Conservation (phyloP, 2,888 invertebrate species). For the Lepidochrysops patricia region DNA sequence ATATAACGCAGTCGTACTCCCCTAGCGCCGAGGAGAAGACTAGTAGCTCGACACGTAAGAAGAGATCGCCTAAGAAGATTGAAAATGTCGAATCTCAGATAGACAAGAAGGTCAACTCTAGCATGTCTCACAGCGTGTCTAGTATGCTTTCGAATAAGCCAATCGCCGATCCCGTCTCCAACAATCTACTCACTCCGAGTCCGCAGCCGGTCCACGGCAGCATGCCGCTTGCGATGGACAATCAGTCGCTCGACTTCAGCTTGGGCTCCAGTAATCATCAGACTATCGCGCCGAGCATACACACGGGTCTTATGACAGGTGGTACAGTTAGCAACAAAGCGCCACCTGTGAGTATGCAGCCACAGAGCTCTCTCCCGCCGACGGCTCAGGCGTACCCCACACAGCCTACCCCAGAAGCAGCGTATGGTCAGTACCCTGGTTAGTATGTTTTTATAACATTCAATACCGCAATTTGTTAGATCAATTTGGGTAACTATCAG, state of each 20-base stretch:
- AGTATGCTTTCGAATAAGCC: slow-evolving; percentile 44
- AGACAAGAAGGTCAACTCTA: slow-evolving; percentile 33
- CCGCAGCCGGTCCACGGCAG: slow-evolving; percentile 22
- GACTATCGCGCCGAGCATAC: slow-evolving; percentile 36
- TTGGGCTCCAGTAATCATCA: slow-evolving; percentile 20
- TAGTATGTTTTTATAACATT: slow-evolving; percentile 19
- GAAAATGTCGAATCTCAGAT: slow-evolving; percentile 43
- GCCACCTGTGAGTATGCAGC: slow-evolving; percentile 14
- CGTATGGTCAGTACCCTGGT: slow-evolving; percentile 64
- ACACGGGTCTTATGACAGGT: slow-evolving; percentile 39
- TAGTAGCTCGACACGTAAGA: slow-evolving; percentile 52
- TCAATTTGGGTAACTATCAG: no score
- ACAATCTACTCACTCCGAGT: slow-evolving; percentile 22
- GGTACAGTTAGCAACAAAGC: slow-evolving; percentile 20
- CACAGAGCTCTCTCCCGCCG: slow-evolving; percentile 30
- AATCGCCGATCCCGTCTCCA: slow-evolving; percentile 34
- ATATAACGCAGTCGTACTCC: slow-evolving; percentile 68
- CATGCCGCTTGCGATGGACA: slow-evolving; percentile 31
- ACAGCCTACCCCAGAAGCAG: slow-evolving; percentile 46
- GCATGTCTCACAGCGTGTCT: slow-evolving; percentile 64
- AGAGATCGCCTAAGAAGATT: slow-evolving; percentile 52
- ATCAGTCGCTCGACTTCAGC: slow-evolving; percentile 25
- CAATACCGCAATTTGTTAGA: background rate
- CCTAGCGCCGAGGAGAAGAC: slow-evolving; percentile 54
- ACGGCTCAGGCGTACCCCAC: slow-evolving; percentile 40